Percentiles rank a stretch among this genome's conserved stretches.
Evolutionary conservation across 2,797 vertebrate genomes (phyloP).

Genomic region (Carcharodon carcharias): DNA sequence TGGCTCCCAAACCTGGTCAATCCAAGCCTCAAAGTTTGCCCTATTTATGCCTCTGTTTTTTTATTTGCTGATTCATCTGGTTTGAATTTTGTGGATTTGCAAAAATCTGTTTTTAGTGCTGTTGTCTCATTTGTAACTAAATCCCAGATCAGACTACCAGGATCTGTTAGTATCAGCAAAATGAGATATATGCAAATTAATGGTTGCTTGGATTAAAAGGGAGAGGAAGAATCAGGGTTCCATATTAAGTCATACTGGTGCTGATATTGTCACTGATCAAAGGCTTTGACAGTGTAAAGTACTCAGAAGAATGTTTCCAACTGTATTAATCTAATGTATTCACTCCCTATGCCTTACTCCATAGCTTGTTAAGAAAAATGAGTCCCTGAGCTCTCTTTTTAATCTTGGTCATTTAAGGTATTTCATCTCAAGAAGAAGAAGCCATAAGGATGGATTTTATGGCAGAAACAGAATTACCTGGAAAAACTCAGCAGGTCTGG

Average conservation of each 20-base stretch:
- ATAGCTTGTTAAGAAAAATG: background rate
- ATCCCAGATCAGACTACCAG: background rate
- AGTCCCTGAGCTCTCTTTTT: background rate
- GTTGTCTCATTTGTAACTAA: background rate
- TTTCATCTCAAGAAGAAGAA: too few relatives aligned
- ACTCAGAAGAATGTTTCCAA: background rate
- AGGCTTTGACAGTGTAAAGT: background rate
- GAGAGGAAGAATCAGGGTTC: too few relatives aligned
- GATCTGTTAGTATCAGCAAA: background rate
- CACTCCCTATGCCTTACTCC: background rate
- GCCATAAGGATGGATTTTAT: too few relatives aligned
- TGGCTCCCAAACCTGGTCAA: background rate
- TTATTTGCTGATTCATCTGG: background rate
- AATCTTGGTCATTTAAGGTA: background rate
- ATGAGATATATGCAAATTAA: background rate
- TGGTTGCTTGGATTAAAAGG: background rate
- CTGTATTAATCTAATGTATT: background rate
- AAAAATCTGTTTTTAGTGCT: background rate
- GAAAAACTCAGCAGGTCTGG: too few relatives aligned
- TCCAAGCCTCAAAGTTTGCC: background rate
- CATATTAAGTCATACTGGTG: too few relatives aligned
- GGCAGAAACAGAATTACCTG: too few relatives aligned
- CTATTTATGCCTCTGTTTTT: background rate
- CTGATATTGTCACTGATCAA: background rate
- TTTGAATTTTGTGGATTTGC: background rate